Evolutionary conservation across 1,140 invertebrate species (phyloP), one percentile per base, ranked within the genome.

Genomic region (Orchesella cincta): DNA sequence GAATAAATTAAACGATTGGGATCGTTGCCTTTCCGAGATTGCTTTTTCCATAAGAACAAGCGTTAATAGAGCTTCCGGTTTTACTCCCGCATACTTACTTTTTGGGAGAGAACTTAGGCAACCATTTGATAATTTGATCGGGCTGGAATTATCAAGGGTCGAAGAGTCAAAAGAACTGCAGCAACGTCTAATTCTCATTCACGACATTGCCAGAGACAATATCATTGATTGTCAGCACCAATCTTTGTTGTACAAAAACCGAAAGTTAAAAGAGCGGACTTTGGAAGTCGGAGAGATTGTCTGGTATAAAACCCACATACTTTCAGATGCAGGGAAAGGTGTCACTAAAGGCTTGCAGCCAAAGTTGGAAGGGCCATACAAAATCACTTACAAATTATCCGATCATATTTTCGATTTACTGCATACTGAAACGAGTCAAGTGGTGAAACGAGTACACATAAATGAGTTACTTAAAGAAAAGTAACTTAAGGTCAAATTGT

Each of bases 21-120:
- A 85, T 62, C 67, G 79, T 0, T 78, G 83, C 16, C 71, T 88
- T 2, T 77, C 83, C 0, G 83, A 85, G 28, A 79, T 88, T 5
- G 76, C 81, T 0, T 87, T 86, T 80, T 85, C 86, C 0, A 83
- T 85, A 75, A 87, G 87, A 35, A 85, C 85, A 8, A 85, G 84
- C 0, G 78, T 81, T 12, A 79, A 85, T 76, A 77, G 82, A 16
- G 76, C 83, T 0, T 87, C 85, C 1, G 73, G 81, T 0, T 85
- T 82, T 52, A 84, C 85, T 0, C 85, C 85, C 1, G 84, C 84
- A 1, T 85, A 84, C 33, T 73, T 86, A 12, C 86, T 82, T 16
- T 84, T 85, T 31, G 85, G 83, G 18, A 73, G 85, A 73, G 84
- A 86, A 72, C 70, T 86, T 20, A 23, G 67, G 5, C 54, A 73